Percentiles rank a stretch among this genome's conserved stretches.
These are phyloP conservation scores for Heliornis fulica DNA, from an alignment of 2,113 vertebrate genomes.

Conservation along the genomic window DNA sequence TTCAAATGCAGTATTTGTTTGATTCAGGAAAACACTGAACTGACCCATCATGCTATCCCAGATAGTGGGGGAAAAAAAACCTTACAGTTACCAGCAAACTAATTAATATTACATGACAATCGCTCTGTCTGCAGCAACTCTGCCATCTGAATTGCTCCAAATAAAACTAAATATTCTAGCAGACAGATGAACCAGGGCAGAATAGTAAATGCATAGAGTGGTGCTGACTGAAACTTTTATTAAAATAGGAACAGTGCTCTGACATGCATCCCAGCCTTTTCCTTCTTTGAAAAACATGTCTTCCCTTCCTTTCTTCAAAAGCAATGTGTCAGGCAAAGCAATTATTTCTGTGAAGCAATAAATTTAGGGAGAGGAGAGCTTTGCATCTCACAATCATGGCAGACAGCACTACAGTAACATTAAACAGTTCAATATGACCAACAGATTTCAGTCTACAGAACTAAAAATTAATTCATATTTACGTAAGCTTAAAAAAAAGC, in stretches of 20 bases:
- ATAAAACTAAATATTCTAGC: not conserved
- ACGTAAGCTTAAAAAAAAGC: not conserved
- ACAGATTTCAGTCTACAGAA: not conserved
- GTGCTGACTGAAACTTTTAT: not conserved
- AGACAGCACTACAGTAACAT: not conserved
- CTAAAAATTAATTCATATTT: not conserved
- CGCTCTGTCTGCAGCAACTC: not conserved
- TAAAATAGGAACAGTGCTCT: not conserved
- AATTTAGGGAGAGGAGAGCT: not conserved
- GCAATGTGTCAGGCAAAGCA: not conserved
- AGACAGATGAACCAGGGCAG: not conserved
- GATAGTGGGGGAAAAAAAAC: not conserved
- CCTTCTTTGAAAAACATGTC: not conserved
- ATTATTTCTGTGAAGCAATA: not conserved
- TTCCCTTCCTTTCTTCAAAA: not conserved
- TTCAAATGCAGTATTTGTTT: not conserved
- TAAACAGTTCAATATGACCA: not conserved
- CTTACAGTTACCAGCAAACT: not conserved
- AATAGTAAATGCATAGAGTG: not conserved
- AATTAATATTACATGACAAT: not conserved
- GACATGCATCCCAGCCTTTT: not conserved
- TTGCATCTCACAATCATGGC: not conserved
- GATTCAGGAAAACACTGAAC: not conserved
- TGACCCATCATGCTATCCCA: not conserved
- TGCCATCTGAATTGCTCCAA: not conserved